phyloP scores from a whole-genome alignment of 2,113 vertebrate species.

The Xiphophorus maculatus region DNA sequence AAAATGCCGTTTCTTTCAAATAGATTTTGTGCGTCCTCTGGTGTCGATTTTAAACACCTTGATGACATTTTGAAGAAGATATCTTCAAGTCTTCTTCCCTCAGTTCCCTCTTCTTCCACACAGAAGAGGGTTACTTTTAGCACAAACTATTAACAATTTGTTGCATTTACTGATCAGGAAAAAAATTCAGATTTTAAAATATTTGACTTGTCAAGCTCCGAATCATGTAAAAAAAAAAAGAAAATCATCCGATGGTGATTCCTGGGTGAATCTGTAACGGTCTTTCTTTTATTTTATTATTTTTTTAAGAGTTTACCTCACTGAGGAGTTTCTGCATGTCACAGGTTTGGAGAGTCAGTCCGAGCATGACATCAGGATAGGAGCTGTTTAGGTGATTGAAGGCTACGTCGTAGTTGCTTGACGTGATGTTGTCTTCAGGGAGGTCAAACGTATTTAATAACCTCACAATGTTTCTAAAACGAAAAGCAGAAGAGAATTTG shows the following conservation, averaged over 20 bases:
- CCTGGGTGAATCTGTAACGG: neutral
- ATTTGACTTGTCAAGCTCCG: neutral
- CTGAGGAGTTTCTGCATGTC: constrained; percentile 69
- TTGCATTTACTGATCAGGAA: neutral
- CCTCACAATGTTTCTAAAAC: constrained; percentile 67
- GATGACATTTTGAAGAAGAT: neutral
- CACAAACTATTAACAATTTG: neutral
- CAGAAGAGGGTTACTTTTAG: neutral
- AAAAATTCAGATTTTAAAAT: neutral
- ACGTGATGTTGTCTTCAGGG: constrained; percentile 64
- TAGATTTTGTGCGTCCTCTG: neutral
- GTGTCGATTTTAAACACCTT: neutral
- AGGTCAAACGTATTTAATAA: constrained; percentile 65
- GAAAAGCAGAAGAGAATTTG: neutral
- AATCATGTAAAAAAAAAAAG: neutral
- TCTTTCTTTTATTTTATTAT: neutral
- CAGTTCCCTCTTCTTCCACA: neutral
- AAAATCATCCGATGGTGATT: too few species aligned
- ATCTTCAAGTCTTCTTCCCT: neutral
- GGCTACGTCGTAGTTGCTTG: constrained; percentile 51
- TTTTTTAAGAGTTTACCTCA: constrained; percentile 23
- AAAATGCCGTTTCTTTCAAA: neutral
- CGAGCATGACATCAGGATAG: constrained; percentile 35
- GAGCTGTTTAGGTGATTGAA: constrained; percentile 53
- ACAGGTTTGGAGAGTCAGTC: constrained; percentile 55